These are phyloP conservation scores for Madoqua kirkii DNA, from an alignment of 2,113 vertebrate species.

Conservation along the genomic window DNA sequence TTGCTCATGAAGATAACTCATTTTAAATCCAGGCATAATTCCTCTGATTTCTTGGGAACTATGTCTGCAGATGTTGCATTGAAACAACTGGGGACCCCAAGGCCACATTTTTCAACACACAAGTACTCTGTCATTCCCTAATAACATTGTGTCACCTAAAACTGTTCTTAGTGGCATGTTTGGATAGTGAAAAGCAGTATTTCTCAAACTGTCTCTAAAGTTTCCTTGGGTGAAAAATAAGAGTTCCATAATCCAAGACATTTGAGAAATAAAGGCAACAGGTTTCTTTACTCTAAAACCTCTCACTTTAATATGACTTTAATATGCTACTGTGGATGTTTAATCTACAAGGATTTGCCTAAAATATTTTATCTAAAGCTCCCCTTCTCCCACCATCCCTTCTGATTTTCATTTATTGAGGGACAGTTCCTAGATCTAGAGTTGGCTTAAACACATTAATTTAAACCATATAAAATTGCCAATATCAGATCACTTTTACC, in stretches of 20 bases:
- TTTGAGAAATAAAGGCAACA: neutral
- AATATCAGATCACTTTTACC: neutral
- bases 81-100: neutral
- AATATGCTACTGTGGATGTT: neutral
- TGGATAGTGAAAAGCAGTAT: neutral
- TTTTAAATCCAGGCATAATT: conserved; percentile 30
- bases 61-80: conserved; percentile 26
- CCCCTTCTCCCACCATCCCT: neutral
- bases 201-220: neutral
- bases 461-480: neutral
- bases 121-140: neutral
- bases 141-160: neutral
- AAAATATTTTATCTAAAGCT: neutral
- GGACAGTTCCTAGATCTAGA: neutral
- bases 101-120: neutral
- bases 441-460: neutral
- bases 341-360: neutral
- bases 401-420: neutral
- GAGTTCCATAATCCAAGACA: neutral
- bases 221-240: neutral
- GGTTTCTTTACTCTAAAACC: neutral
- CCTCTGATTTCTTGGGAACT: conserved; percentile 32
- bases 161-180: neutral
- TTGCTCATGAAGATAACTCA: conserved; percentile 29
- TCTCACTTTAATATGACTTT: neutral